These are phyloP conservation scores for Cataglyphis rosenhaueri DNA, from an alignment of 2,888 invertebrate genomes.

Conservation along the genomic window DNA sequence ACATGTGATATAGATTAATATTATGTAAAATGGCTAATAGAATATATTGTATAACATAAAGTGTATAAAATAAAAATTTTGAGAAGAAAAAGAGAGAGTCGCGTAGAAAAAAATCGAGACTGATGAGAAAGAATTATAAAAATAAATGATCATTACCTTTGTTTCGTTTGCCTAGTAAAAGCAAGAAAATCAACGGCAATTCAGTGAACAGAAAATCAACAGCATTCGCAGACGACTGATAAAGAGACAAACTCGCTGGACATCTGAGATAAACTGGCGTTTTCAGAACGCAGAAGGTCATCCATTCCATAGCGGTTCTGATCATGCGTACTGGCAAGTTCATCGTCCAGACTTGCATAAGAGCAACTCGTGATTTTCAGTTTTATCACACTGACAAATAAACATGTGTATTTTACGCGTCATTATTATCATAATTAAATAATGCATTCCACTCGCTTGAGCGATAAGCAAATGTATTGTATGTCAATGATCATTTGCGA, in stretches of 20 bases:
- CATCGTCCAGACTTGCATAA: neutral
- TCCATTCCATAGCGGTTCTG: constrained; percentile 51
- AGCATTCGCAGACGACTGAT: neutral
- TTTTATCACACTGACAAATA: neutral
- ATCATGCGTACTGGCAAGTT: constrained; percentile 28
- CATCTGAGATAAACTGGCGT: constrained; percentile 73
- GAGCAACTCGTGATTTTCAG: neutral
- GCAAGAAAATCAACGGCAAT: neutral
- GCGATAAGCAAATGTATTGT: neutral
- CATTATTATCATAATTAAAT: neutral
- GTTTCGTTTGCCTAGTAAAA: neutral
- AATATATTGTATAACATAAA: neutral
- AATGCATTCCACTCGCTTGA: neutral
- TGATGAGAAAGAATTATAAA: neutral
- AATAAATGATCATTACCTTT: neutral
- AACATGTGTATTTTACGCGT: neutral
- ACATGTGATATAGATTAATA: neutral
- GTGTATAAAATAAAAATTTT: neutral
- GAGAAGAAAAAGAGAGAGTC: neutral
- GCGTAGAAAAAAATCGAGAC: neutral
- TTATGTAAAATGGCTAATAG: neutral
- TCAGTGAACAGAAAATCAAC: constrained; percentile 19
- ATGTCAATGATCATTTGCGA: too few relatives aligned
- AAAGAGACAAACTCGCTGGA: constrained; percentile 47
- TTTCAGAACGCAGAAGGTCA: constrained; percentile 80